Evolutionary conservation across 2,113 vertebrate species (phyloP), one percentile per base, ranked within the genome.

Genomic region (Zosterops lateralis): DNA sequence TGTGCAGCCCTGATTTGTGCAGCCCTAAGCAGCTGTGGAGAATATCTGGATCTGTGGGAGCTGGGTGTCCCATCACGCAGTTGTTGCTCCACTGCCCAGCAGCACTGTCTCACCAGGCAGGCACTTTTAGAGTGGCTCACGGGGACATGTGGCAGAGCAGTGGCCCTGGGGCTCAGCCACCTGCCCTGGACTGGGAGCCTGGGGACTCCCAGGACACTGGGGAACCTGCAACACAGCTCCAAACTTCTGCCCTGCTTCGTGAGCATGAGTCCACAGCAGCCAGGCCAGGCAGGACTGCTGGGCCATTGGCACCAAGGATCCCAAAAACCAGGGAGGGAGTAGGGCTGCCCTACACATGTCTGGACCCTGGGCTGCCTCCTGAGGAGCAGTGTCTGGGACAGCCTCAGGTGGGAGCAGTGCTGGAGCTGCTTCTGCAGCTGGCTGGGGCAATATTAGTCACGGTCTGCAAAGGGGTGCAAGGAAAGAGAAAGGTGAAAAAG

Each of bases 261-360:
- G 56, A 77, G 61, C 3, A 1, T 0, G 0, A n/a, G 9, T 16
- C 36, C 1, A 0, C 26, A 62, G 45, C 51, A 40, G 51, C 13
- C 65, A 19, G 47, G 47, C 47, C 73, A 17, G 61, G 56, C 66
- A 82, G 80, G 72, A 5, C 32, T 9, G 16, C 22, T 26, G 44
- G 58, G 38, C 18, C 19, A 29, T 17, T 31, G 47, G 19, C 58
- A 31, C 36, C 31, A 42, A 28, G 53, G 10, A 51, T 57, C 42
- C 42, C 25, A 2, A 40, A 71, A 76, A 12, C 3, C 26, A 29
- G 44, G 28, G 78, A 53, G n/a, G 17, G 36, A 61, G 22, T 1
- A 3, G 32, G 3, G 5, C 45, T 57, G 45, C 45, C 26, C 47
- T 48, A 74, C 65, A 28, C 11, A 12, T 6, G 42, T 25, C 40